phyloP scores from a whole-genome alignment of 2,113 vertebrate genomes.

The Corydoras maculifer region DNA sequence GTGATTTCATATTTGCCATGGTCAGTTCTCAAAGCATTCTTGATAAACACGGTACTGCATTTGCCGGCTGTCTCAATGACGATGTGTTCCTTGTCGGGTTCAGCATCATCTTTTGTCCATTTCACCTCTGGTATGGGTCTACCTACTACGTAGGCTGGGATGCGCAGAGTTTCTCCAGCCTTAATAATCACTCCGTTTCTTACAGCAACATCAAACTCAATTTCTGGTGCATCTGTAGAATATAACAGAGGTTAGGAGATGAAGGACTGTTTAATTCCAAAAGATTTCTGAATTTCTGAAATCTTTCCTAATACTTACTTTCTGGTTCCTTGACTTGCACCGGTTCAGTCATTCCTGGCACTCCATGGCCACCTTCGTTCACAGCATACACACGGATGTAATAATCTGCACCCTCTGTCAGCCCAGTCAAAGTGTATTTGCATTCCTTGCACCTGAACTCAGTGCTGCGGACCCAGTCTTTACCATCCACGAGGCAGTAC shows the following conservation, averaged over 20 bases:
- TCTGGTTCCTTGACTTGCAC: slow-evolving; percentile 85
- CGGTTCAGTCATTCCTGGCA: slow-evolving; percentile 82
- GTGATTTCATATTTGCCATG: slow-evolving; percentile 86
- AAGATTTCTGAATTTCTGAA: neutral
- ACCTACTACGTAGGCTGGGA: slow-evolving; percentile 87
- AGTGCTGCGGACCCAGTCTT: slow-evolving; percentile 93
- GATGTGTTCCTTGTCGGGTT: slow-evolving; percentile 79
- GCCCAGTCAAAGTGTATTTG: slow-evolving; percentile 80
- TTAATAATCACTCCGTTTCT: slow-evolving; percentile 78
- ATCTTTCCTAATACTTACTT: slow-evolving; percentile 63
- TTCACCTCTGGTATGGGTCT: slow-evolving; percentile 78
- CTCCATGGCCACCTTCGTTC: slow-evolving; percentile 87
- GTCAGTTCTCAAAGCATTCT: slow-evolving; percentile 79
- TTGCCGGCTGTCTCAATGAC: slow-evolving; percentile 79
- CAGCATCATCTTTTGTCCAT: slow-evolving; percentile 80
- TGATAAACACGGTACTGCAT: slow-evolving; percentile 74
- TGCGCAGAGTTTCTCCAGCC: slow-evolving; percentile 80
- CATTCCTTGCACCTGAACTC: slow-evolving; percentile 76
- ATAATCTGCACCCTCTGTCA: slow-evolving; percentile 92
- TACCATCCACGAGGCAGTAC: slow-evolving; percentile 78
- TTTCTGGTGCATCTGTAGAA: slow-evolving; percentile 75
- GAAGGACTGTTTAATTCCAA: neutral
- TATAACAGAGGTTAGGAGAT: slow-evolving; percentile 18
- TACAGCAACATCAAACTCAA: slow-evolving; percentile 83
- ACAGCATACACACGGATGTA: slow-evolving; percentile 83